Evolutionary conservation across 2,888 invertebrate genomes (phyloP).

Genomic region (Oxystoma pomonae): DNA sequence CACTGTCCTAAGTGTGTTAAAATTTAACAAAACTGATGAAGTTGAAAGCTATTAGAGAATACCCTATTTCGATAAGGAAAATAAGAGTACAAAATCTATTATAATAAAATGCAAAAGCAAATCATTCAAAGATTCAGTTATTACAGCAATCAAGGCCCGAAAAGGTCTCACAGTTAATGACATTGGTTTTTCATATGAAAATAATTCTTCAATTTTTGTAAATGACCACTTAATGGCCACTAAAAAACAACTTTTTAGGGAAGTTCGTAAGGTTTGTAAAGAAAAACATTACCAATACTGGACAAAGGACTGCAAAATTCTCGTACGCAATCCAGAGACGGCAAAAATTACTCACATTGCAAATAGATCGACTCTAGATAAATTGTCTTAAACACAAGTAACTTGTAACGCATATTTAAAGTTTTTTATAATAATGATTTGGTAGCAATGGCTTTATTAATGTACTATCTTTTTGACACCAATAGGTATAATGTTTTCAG

Average conservation of each 20-base stretch:
- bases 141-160: neutral
- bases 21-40: no score
- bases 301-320: neutral
- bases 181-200: neutral
- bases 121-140: neutral
- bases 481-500: no score
- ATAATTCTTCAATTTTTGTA: neutral
- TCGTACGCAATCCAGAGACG: neutral
- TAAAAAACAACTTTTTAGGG: neutral
- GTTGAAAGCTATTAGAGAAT: neutral
- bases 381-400: neutral
- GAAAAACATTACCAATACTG: neutral
- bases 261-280: neutral
- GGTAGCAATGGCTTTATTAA: no score
- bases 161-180: neutral
- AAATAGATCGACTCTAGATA: neutral
- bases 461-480: no score
- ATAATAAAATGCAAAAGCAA: neutral
- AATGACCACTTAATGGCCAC: constrained; percentile 5
- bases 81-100: neutral
- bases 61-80: neutral
- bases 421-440: no score
- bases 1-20: no score
- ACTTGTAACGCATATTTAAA: no score
- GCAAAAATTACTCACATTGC: neutral